Evolutionary conservation across 2,888 invertebrate species (phyloP).

Genomic region (Coleophora flavipennella): DNA sequence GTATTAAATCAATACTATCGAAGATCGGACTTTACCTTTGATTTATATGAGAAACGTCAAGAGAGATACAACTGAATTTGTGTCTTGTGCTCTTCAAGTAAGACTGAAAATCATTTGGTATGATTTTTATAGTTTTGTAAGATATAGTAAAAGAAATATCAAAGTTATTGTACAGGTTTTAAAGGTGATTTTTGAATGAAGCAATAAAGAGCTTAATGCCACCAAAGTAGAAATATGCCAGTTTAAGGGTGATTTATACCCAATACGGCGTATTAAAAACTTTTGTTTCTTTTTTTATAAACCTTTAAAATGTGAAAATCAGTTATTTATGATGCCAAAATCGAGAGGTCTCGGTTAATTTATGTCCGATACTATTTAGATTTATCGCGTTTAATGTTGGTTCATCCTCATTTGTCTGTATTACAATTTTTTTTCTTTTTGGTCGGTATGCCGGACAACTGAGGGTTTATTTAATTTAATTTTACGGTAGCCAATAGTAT

Average conservation of each 20-base stretch:
- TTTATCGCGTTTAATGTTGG: conserved; percentile 51
- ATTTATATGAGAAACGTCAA: conserved; percentile 43
- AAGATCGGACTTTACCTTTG: conserved; percentile 31
- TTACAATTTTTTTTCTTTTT: conserved; percentile 23
- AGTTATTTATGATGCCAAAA: conserved; percentile 67
- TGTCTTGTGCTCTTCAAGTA: no score
- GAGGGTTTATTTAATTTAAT: conserved; percentile 5
- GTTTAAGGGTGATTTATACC: conserved; percentile 64
- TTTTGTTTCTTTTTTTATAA: conserved; percentile 50
- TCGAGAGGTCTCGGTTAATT: conserved; percentile 68
- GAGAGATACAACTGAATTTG: no score
- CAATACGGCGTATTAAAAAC: conserved; percentile 66
- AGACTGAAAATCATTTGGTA: no score
- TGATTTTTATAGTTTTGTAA: no score
- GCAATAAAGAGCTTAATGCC: conserved; percentile 25
- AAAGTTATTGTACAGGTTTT: no score
- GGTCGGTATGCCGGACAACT: conserved; percentile 2
- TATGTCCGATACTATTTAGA: conserved; percentile 60
- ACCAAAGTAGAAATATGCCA: conserved; percentile 65
- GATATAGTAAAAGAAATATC: no score
- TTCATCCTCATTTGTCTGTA: conserved; percentile 48
- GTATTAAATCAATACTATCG: conserved; percentile 42
- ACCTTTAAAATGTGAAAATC: conserved; percentile 65
- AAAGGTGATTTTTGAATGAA: no score
- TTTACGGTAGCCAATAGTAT: no score